These are phyloP conservation scores for Cheilosia grossa DNA, from an alignment of 2,888 invertebrate genomes.

Conservation along the genomic window DNA sequence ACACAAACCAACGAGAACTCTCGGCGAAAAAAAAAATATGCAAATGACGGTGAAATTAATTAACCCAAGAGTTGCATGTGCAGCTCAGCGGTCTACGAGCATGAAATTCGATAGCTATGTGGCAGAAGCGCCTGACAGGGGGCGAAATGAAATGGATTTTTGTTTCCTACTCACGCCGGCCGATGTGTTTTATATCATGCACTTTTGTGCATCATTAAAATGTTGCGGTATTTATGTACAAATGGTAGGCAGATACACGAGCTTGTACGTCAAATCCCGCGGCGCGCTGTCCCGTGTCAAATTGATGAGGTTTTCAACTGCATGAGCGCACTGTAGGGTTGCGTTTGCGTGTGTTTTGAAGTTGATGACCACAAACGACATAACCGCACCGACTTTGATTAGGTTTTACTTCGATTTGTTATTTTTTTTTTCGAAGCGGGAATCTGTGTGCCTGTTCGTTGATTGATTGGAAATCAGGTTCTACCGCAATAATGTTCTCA, in stretches of 20 bases:
- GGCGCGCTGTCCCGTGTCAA: conserved; percentile 62
- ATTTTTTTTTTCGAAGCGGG: neutral
- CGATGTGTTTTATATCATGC: conserved; percentile 20
- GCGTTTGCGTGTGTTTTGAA: conserved; percentile 1
- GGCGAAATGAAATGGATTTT: conserved; percentile 45
- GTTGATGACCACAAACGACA: conserved; percentile 68
- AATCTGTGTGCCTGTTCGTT: conserved; percentile 18
- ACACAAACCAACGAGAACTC: conserved; percentile 3
- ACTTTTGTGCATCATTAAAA: conserved; percentile 64
- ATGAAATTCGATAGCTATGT: conserved; percentile 63
- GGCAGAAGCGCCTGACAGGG: conserved; percentile 61
- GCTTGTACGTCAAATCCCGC: conserved; percentile 44
- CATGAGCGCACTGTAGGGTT: conserved; percentile 5
- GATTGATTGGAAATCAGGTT: conserved; percentile 68
- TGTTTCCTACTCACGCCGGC: neutral
- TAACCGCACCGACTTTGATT: conserved; percentile 57
- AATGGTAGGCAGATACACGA: conserved; percentile 48
- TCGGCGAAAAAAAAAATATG: conserved; percentile 27
- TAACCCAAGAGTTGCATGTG: conserved; percentile 71
- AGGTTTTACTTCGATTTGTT: conserved; percentile 14
- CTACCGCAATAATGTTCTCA: conserved; percentile 64
- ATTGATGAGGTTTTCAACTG: conserved; percentile 68
- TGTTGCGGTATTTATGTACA: conserved; percentile 50
- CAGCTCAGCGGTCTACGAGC: conserved; percentile 54
- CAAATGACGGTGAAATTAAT: conserved; percentile 74